Evolutionary conservation across 1,140 invertebrate genomes (phyloP).

Genomic region (Sesamia nonagrioides): DNA sequence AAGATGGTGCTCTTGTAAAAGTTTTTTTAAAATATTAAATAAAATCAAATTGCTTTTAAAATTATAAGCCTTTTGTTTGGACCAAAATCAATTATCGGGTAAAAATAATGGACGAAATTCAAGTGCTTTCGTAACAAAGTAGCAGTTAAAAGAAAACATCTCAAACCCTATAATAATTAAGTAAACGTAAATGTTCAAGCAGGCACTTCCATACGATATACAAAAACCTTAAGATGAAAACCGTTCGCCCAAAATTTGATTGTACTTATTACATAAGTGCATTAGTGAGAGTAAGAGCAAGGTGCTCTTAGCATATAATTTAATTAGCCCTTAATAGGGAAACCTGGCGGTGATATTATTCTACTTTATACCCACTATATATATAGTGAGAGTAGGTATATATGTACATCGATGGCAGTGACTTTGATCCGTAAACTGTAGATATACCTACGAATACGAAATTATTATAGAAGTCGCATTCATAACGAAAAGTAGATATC

Average conservation of each 20-base stretch:
- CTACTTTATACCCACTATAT: not conserved
- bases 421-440: too few species aligned
- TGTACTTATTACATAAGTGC: constrained; percentile 21
- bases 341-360: constrained; percentile 21
- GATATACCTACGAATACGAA: too few species aligned
- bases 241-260: constrained; percentile 31
- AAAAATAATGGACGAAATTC: too few species aligned
- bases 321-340: constrained; percentile 34
- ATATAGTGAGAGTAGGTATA: not conserved
- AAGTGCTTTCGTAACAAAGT: too few species aligned
- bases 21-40: not conserved
- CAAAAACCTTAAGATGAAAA: constrained; percentile 5
- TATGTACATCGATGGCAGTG: too few species aligned
- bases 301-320: constrained; percentile 34
- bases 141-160: not conserved
- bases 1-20: constrained; percentile 2
- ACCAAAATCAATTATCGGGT: too few species aligned
- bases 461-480: too few species aligned
- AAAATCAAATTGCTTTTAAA: too few species aligned
- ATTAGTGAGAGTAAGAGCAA: constrained; percentile 4
- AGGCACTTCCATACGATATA: not conserved
- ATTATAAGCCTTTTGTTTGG: too few species aligned
- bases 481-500: too few species aligned
- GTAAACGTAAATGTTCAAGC: not conserved
- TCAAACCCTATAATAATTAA: not conserved